Percentiles rank a stretch among this genome's conserved stretches.
These are phyloP conservation scores for Drymodes brunneopygia DNA, from an alignment of 2,113 vertebrate genomes.

Conservation along the genomic window DNA sequence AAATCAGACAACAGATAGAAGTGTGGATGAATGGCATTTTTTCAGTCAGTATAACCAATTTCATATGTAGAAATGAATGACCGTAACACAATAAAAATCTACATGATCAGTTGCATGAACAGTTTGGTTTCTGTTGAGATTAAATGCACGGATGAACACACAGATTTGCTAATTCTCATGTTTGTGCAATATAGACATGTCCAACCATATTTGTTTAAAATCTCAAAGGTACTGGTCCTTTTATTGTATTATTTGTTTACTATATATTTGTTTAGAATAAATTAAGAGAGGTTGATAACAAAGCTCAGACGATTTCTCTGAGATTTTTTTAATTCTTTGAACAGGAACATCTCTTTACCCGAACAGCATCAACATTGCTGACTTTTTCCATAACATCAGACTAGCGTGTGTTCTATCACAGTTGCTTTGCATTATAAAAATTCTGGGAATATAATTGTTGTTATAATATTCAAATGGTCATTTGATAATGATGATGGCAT, in stretches of 20 bases:
- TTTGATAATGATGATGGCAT: background rate
- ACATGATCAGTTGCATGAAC: background rate
- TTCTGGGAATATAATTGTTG: background rate
- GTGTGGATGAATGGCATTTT: background rate
- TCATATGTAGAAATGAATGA: background rate
- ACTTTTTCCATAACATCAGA: background rate
- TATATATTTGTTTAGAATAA: background rate
- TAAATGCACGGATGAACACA: background rate
- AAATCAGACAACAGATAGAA: background rate
- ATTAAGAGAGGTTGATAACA: background rate
- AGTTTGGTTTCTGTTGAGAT: background rate
- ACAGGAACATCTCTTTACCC: background rate
- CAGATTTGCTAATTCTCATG: background rate
- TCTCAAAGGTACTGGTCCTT: background rate
- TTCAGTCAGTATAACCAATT: background rate
- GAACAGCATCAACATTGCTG: background rate
- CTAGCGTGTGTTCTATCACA: background rate
- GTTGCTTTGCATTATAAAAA: background rate
- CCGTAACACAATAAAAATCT: background rate
- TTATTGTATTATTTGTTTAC: background rate
- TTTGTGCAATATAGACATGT: background rate
- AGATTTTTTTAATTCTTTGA: background rate
- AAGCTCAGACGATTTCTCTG: background rate
- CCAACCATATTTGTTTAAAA: background rate
- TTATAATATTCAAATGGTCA: background rate